These are phyloP conservation scores for Drosophila cardini DNA, from an alignment of 1,140 invertebrate species.

Conservation along the genomic window DNA sequence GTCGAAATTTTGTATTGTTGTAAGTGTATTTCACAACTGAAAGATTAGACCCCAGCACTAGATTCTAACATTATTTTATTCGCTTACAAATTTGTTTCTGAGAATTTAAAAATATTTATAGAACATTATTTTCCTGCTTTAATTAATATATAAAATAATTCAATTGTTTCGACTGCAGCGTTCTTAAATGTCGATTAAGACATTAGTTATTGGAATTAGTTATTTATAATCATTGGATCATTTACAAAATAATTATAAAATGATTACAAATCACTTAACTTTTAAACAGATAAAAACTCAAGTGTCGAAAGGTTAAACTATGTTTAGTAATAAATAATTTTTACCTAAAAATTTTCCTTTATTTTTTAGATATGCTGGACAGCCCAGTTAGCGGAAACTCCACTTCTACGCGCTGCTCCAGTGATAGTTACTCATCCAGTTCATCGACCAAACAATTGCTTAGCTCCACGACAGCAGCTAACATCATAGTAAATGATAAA, in stretches of 20 bases:
- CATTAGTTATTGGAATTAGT: not conserved
- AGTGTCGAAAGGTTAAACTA: no score
- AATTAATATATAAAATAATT: no score
- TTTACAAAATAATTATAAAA: not conserved
- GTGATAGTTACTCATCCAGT: slow-evolving; percentile 90
- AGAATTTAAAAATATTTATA: no score
- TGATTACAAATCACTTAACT: no score
- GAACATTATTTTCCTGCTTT: no score
- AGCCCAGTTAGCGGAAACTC: slow-evolving; percentile 87
- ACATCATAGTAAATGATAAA: slow-evolving; percentile 83
- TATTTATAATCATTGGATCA: not conserved
- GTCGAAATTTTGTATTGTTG: no score
- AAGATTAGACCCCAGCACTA: no score
- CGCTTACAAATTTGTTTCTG: no score
- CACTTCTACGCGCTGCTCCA: slow-evolving; percentile 89
- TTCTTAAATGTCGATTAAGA: not conserved
- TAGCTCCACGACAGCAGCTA: slow-evolving; percentile 83
- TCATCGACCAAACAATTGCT: slow-evolving; percentile 89
- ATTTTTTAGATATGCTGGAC: slow-evolving; percentile 84
- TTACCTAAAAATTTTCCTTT: slow-evolving; percentile 1
- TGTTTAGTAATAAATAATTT: not conserved
- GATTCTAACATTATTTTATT: no score
- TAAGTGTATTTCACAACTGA: no score
- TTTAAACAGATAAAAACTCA: not conserved
- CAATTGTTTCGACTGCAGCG: not conserved